Evolutionary conservation across 2,888 invertebrate species (phyloP), one percentile per base, ranked within the genome.

Genomic region (Limnephilus auricula): DNA sequence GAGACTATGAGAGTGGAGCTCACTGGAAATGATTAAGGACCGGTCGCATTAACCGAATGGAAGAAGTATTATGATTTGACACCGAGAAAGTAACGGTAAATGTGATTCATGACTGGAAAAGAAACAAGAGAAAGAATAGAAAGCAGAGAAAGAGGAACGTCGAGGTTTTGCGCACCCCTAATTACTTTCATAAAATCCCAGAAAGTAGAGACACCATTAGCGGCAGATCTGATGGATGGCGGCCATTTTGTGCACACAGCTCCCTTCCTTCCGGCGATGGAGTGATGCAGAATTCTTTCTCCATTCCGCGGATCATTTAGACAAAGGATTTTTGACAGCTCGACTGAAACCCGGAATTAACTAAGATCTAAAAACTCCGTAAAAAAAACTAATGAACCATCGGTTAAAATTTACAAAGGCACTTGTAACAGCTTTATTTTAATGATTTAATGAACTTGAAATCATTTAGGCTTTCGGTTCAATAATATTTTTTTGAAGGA

Each of bases 11-110:
- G 40, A 89, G 31, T 79, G 79, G 89, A 79, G 40, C n/a, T 32
- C 12, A 18, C 25, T 65, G 31, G 30, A 40, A 37, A 90, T 82
- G 90, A 90, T 90, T 80, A 50, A 91, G 50, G n/a, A 31, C 65
- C 82, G 25, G 50, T 32, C 34, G 90, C 86, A 91, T 90, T 90
- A 91, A 65, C 82, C 80, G 65, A 82, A 87, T 90, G 90, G 89
- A 89, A 80, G 90, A 90, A 92, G 91, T 92, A 93, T 92, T 92
- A 92, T 92, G 91, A 91, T 91, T 91, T 91, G 85, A 90, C 89
- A 80, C 84, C 37, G 78, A 50, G 90, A 91, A 90, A 83, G 82
- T 90, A 90, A 79, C 86, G 86, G 89, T 91, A 91, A 93, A 93
- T 92, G 93, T 90, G 92, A 93, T 92, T 92, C 93, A 91, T 91